A percentile compares a stretch with the other conserved stretches of the same genome.
phyloP scores from a whole-genome alignment of 2,888 invertebrate species.

The Nipponacmea schrenckii region DNA sequence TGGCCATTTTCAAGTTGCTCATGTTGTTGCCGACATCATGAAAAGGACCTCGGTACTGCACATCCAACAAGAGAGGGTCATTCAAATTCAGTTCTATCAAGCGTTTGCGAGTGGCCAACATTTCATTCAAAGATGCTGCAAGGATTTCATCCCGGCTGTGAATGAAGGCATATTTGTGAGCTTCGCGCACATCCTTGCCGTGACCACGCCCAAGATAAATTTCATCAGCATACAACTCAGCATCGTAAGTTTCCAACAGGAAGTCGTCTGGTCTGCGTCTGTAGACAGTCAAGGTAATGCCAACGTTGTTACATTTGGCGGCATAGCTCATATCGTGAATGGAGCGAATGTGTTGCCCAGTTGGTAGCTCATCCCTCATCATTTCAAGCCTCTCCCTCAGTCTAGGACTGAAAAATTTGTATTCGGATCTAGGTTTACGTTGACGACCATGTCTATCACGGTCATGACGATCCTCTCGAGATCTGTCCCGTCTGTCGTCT shows the following conservation, averaged over 20 bases:
- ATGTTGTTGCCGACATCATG: not conserved
- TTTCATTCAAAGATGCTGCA: not conserved
- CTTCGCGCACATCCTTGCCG: not conserved
- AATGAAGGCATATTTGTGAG: not conserved
- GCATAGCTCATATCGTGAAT: conserved; percentile 1
- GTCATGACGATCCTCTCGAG: not conserved
- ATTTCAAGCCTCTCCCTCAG: not conserved
- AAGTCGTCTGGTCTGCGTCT: not conserved
- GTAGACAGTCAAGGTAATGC: not conserved
- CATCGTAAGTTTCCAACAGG: not conserved
- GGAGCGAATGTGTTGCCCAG: not conserved
- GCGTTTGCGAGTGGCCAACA: not conserved
- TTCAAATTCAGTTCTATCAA: not conserved
- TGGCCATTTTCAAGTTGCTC: not conserved
- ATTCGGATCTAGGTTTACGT: not conserved
- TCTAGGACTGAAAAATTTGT: not conserved
- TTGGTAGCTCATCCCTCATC: conserved; percentile 1
- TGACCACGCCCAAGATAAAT: not conserved
- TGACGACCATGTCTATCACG: not conserved
- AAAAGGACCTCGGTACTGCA: not conserved
- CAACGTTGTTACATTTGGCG: not conserved
- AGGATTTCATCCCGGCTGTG: not conserved
- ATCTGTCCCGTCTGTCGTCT: not conserved
- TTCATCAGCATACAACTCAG: not conserved
- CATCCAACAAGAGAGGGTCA: not conserved